Percentiles rank a stretch among this genome's conserved stretches.
phyloP scores from a whole-genome alignment of 2,113 vertebrate genomes.

The Calyptommatus sinebrachiatus region DNA sequence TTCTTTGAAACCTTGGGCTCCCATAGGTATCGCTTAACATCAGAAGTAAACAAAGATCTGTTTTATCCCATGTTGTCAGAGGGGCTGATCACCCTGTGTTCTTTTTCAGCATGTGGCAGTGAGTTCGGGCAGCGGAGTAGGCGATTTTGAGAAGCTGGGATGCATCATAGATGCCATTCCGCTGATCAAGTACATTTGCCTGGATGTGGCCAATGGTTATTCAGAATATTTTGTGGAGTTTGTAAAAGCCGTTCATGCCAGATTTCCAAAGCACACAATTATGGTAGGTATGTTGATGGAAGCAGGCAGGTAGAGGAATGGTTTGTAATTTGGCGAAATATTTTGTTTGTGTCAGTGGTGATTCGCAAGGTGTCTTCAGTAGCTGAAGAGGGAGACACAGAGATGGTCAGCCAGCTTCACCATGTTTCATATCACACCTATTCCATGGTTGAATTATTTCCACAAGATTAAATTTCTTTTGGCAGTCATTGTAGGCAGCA shows the following conservation, averaged over 20 bases:
- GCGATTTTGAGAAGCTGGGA: conserved; percentile 88
- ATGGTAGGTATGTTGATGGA: conserved; percentile 78
- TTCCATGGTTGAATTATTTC: conserved; percentile 3
- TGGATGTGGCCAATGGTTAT: conserved; percentile 97
- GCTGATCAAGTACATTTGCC: conserved; percentile 88
- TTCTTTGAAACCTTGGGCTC: background rate
- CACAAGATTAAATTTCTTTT: conserved; percentile 21
- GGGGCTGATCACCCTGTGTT: background rate
- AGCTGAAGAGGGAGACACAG: background rate
- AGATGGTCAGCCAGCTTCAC: background rate
- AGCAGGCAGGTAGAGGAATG: conserved; percentile 35
- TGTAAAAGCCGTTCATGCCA: conserved; percentile 87
- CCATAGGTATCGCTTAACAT: background rate
- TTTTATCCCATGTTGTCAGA: conserved; percentile 23
- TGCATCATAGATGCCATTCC: conserved; percentile 85
- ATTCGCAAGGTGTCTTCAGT: background rate
- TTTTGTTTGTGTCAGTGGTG: background rate
- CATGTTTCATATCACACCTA: background rate
- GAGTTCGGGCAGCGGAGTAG: conserved; percentile 88
- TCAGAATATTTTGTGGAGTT: conserved; percentile 97
- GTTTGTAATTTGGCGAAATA: background rate
- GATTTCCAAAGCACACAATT: conserved; percentile 93
- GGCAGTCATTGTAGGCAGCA: background rate
- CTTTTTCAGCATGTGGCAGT: conserved; percentile 84
- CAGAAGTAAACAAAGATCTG: background rate